These are phyloP conservation scores for Muschampia plurimacula DNA, from an alignment of 2,888 invertebrate genomes.

Conservation along the genomic window DNA sequence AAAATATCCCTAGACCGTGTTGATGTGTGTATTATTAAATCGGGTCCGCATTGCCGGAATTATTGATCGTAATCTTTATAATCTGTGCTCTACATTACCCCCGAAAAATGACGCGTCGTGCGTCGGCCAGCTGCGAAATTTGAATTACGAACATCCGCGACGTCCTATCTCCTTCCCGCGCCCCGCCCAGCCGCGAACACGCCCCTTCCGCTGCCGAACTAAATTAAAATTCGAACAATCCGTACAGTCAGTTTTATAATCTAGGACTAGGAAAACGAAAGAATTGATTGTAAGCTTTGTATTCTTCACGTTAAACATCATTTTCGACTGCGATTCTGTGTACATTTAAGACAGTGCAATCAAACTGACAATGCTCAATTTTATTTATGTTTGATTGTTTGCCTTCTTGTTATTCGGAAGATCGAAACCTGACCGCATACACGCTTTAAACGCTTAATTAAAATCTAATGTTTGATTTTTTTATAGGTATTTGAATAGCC, in stretches of 20 bases:
- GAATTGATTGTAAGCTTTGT: constrained; percentile 42
- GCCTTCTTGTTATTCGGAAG: background rate
- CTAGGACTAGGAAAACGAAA: background rate
- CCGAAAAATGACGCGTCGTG: constrained; percentile 47
- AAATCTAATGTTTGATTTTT: too few species aligned
- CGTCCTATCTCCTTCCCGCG: constrained; percentile 77
- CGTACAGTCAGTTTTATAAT: constrained; percentile 44
- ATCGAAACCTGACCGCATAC: too few species aligned
- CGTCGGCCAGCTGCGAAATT: constrained; percentile 54
- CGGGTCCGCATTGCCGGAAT: constrained; percentile 15
- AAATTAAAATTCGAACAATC: constrained; percentile 70
- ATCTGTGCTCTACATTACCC: constrained; percentile 39
- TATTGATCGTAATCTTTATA: constrained; percentile 33
- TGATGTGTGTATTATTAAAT: constrained; percentile 20
- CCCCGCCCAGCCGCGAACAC: constrained; percentile 73
- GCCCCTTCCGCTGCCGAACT: constrained; percentile 75
- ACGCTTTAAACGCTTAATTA: too few species aligned
- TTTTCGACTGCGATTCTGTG: background rate
- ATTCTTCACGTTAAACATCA: background rate
- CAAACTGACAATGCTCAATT: constrained; percentile 23
- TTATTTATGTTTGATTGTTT: constrained; percentile 5
- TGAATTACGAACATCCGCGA: constrained; percentile 56
- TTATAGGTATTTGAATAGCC: too few species aligned
- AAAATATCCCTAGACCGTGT: too few species aligned
- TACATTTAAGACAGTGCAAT: constrained; percentile 8